These are phyloP conservation scores for Oryzias celebensis DNA, from an alignment of 2,113 vertebrate genomes.

Conservation along the genomic window DNA sequence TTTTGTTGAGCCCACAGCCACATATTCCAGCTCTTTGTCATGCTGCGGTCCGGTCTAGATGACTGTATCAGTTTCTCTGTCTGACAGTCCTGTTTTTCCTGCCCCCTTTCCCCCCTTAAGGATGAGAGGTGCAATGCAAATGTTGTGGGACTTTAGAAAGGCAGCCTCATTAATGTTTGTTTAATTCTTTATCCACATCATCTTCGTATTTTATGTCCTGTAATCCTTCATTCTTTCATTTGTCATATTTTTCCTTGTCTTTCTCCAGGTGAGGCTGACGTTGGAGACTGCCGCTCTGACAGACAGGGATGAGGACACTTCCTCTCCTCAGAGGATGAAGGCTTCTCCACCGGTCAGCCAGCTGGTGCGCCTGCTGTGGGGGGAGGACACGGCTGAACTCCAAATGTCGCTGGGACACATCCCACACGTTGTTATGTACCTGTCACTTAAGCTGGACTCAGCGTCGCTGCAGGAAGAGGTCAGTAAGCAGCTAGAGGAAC, in stretches of 20 bases:
- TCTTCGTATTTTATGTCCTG: background rate
- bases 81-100: conserved; percentile 14
- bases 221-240: background rate
- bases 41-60: conserved; percentile 33
- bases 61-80: conserved; percentile 38
- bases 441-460: conserved; percentile 86
- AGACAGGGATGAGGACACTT: conserved; percentile 35
- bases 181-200: background rate
- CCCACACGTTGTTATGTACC: conserved; percentile 90
- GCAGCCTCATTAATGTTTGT: too few relatives aligned
- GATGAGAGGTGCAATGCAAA: background rate
- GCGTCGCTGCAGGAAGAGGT: conserved; percentile 88
- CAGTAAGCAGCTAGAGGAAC: conserved; percentile 38
- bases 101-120: conserved; percentile 6
- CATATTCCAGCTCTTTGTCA: conserved; percentile 35
- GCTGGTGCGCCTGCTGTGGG: conserved; percentile 86
- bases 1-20: conserved; percentile 29
- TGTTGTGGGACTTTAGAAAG: background rate
- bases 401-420: conserved; percentile 78
- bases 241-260: background rate
- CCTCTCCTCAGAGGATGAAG: conserved; percentile 42
- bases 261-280: conserved; percentile 88
- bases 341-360: conserved; percentile 76
- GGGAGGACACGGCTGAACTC: conserved; percentile 75
- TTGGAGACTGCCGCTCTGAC: conserved; percentile 80